Evolutionary conservation across 1,140 invertebrate species (phyloP), one percentile per base, ranked within the genome.

Genomic region (Drosophila biarmipes): DNA sequence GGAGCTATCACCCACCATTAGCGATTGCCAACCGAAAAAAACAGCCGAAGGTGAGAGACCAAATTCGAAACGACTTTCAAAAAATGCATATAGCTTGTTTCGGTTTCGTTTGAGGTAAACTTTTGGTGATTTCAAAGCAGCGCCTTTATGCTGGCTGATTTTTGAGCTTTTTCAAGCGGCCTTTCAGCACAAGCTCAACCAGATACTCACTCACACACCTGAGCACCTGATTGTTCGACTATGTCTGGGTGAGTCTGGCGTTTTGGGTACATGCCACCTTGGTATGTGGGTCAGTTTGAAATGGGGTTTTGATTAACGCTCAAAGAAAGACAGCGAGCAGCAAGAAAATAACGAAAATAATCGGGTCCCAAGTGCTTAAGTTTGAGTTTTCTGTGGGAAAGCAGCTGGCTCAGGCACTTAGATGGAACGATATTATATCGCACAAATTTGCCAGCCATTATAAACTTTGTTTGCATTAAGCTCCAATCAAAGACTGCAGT

Each of bases 281-380:
- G 84, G 84, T 87, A 87, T 87, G 80, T 87, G 75, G 82, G 82
- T 87, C 82, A 89, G 40, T 79, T 82, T 76, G 66, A 89, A 87
- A 82, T 89, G 67, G 68, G 71, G 58, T 69, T 86, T 77, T 85
- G 80, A 85, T 86, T 80, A 66, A 80, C 66, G 80, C 55, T 69
- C 49, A 48, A 38, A 56, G 63, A 69, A 68, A 69, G 62, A 67
- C 48, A 14, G 17, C 27, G 19, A 24, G 21, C 45, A 43, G 37
- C 35, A 2, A 27, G 46, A 45, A 68, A 68, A 67, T 61, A 67
- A 19, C 31, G 27, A 12, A 69, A 54, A 46, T 35, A 58, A 24
- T 34, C 19, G 29, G 21, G 6, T 14, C 21, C 27, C 10, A 37
- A 35, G 43, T 58, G 29, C 31, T 46, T 64, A 3, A 46, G 12